These are phyloP conservation scores for Pipistrellus kuhlii DNA, from an alignment of 2,797 vertebrate species.

Conservation along the genomic window DNA sequence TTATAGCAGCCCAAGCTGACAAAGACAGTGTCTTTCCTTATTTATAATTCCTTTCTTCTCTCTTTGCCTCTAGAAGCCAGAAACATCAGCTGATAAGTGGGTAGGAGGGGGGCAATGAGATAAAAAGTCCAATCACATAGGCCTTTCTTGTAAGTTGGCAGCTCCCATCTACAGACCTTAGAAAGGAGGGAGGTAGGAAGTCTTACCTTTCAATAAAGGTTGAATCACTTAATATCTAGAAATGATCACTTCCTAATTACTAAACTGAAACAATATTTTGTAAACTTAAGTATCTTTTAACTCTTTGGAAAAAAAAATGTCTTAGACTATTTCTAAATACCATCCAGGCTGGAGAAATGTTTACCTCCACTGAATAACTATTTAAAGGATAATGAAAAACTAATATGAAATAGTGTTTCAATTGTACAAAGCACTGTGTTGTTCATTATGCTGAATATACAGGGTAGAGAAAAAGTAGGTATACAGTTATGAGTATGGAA, in stretches of 20 bases:
- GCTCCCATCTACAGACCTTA: not conserved
- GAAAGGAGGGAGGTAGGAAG: not conserved
- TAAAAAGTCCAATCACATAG: not conserved
- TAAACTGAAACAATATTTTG: not conserved
- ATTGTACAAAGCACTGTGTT: not conserved
- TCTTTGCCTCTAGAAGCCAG: not conserved
- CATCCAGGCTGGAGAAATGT: not conserved
- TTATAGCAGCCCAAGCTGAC: not conserved
- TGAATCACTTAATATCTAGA: not conserved
- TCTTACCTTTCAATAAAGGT: not conserved
- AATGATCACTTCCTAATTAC: not conserved
- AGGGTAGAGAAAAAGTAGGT: not conserved
- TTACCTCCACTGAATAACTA: not conserved
- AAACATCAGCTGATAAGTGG: not conserved
- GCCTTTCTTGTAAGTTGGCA: not conserved
- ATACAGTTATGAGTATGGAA: not conserved
- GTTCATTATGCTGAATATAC: not conserved
- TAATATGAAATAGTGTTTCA: not conserved
- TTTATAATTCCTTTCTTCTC: not conserved
- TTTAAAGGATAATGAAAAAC: not conserved
- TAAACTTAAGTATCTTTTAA: not conserved
- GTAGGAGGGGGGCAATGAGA: not conserved
- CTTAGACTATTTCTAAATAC: not conserved
- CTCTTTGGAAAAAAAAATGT: not conserved
- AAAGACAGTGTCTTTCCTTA: not conserved